Evolutionary conservation across 2,888 invertebrate genomes (phyloP).

Genomic region (Archips xylosteana): DNA sequence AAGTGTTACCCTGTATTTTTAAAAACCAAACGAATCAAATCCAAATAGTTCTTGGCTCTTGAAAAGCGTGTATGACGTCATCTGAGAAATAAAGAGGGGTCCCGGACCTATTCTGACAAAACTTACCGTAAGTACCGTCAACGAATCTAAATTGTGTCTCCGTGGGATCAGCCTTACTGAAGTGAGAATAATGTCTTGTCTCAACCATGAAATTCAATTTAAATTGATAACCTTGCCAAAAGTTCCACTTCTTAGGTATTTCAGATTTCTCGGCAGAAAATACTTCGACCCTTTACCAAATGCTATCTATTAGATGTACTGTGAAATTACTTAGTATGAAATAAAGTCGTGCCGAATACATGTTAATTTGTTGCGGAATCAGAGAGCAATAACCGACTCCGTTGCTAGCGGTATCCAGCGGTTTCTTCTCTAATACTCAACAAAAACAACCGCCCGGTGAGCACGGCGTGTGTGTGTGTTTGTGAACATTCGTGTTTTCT

Average conservation of each 20-base stretch:
- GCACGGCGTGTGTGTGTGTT: conserved; percentile 48
- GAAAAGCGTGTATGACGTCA: no score
- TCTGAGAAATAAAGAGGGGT: no score
- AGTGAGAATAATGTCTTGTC: no score
- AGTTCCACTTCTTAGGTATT: neutral
- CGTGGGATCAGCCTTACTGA: no score
- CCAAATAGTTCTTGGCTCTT: no score
- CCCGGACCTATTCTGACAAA: no score
- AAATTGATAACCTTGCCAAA: no score
- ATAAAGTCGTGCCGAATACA: conserved; percentile 83
- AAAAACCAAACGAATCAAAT: no score
- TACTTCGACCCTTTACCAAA: conserved; percentile 22
- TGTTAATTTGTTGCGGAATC: conserved; percentile 86
- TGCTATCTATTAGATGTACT: conserved; percentile 59
- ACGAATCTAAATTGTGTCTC: no score
- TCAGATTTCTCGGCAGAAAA: neutral
- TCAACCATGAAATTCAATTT: no score
- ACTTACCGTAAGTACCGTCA: no score
- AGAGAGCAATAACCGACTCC: conserved; percentile 83
- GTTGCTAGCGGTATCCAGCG: conserved; percentile 82
- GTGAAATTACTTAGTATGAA: conserved; percentile 78
- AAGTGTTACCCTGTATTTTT: no score
- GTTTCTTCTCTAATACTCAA: conserved; percentile 82
- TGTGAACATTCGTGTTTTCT: conserved; percentile 54
- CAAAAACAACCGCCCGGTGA: conserved; percentile 71